Conservation (phyloP, 2,797 vertebrate species). For the Amblyraja radiata region DNA sequence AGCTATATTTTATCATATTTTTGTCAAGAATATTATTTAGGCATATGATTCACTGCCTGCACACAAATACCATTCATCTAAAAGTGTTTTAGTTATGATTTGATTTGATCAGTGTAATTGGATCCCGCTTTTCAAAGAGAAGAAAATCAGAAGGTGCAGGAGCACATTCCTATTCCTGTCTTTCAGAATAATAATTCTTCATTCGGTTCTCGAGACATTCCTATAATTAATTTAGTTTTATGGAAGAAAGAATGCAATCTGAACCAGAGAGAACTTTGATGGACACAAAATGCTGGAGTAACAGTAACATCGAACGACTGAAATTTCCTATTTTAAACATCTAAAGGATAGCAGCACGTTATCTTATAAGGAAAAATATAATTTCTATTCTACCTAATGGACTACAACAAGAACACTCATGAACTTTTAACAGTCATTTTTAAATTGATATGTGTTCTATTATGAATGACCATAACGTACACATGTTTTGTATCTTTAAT, state of each 20-base stretch:
- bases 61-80: not conserved
- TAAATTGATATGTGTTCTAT: not conserved
- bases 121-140: not conserved
- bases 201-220: not conserved
- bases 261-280: not conserved
- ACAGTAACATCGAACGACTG: not conserved
- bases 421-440: not conserved
- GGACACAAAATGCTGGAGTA: too few species aligned
- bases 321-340: not conserved
- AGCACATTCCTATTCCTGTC: not conserved
- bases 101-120: not conserved
- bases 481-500: not conserved
- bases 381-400: not conserved
- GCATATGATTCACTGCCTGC: not conserved
- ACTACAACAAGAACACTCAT: too few species aligned
- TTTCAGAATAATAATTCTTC: not conserved
- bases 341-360: not conserved
- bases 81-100: not conserved
- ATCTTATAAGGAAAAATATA: not conserved
- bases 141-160: not conserved
- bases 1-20: not conserved
- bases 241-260: not conserved
- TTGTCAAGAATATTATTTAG: not conserved
- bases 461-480: not conserved
- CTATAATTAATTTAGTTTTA: not conserved